Conservation (phyloP, 2,888 invertebrate species). For the Andrena praecox region DNA sequence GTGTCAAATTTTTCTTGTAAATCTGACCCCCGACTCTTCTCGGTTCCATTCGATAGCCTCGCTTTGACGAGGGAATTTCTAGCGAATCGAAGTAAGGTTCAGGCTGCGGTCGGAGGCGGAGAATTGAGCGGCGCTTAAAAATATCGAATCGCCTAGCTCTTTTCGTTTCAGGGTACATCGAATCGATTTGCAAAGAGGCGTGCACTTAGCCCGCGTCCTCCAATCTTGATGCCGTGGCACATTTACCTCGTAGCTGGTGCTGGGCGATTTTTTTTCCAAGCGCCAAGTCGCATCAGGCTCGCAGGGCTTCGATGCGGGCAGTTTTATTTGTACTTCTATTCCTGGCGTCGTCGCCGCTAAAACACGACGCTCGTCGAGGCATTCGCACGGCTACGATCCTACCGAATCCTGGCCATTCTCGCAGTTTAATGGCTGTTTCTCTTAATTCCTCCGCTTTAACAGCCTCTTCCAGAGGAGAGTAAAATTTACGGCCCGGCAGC, state of each 20-base stretch:
- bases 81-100: too few relatives aligned
- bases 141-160: too few relatives aligned
- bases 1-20: constrained; percentile 44
- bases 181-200: neutral
- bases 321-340: constrained; percentile 41
- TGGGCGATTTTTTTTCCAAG: neutral
- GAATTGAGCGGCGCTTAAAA: too few relatives aligned
- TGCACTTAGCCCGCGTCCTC: neutral
- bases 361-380: constrained; percentile 20
- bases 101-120: too few relatives aligned
- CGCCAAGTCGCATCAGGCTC: neutral
- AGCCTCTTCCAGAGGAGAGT: constrained; percentile 48
- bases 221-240: neutral
- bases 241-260: neutral
- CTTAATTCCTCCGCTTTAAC: constrained; percentile 68
- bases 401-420: constrained; percentile 51
- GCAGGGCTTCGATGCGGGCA: neutral
- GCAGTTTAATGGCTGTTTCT: constrained; percentile 61
- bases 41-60: neutral
- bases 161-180: too few relatives aligned
- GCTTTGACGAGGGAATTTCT: too few relatives aligned
- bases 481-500: constrained; percentile 49
- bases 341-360: constrained; percentile 35
- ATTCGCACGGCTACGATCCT: constrained; percentile 28
- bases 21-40: constrained; percentile 23